Conservation (phyloP, 1,140 invertebrate species). For the Eumaeus atala region DNA sequence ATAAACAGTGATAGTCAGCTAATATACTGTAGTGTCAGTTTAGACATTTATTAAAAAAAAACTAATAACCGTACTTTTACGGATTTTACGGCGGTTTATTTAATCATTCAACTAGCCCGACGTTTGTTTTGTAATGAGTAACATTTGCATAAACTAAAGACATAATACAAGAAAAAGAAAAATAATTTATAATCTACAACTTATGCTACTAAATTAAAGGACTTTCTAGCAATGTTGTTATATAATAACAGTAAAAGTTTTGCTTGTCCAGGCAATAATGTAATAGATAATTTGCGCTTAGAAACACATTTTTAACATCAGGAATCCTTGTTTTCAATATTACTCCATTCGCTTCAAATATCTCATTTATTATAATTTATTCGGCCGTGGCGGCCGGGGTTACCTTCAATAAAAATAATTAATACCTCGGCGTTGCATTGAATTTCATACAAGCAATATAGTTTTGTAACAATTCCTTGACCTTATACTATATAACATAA, state of each 20-base stretch:
- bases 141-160: too few species aligned
- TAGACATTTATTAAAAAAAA: too few species aligned
- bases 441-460: neutral
- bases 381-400: neutral
- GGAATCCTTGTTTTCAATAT: neutral
- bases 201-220: too few species aligned
- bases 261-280: neutral
- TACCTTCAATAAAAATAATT: conserved; percentile 2
- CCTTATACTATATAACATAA: neutral
- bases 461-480: neutral
- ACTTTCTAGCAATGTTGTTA: neutral
- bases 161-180: too few species aligned
- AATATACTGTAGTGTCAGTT: too few species aligned
- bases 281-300: neutral
- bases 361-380: conserved; percentile 6
- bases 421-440: neutral
- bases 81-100: too few species aligned
- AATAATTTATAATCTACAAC: too few species aligned
- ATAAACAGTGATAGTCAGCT: too few species aligned
- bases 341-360: neutral
- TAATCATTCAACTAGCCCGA: too few species aligned
- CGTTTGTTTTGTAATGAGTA: too few species aligned
- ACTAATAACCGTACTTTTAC: too few species aligned
- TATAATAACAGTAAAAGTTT: neutral
- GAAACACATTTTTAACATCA: neutral